Conservation (phyloP, 35 echinoderm and acorn worm genomes). For the Strongylocentrotus purpuratus region DNA sequence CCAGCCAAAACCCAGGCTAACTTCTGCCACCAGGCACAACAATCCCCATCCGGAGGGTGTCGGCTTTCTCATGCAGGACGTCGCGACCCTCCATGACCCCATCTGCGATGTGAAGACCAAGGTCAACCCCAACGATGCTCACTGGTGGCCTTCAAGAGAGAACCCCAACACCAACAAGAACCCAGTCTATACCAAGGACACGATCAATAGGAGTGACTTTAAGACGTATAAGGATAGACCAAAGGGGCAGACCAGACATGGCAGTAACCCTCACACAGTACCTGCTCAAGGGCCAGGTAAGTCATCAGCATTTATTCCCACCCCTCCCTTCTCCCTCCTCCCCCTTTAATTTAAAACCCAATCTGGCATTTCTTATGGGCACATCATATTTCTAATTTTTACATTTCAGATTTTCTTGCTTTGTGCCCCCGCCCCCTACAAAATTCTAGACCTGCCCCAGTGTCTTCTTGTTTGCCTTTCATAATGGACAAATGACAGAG, state of each 20-base stretch:
- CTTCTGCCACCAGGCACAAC: conserved; percentile 52
- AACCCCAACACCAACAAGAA: conserved; percentile 30
- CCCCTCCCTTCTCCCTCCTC: too few relatives aligned
- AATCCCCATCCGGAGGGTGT: conserved; percentile 74
- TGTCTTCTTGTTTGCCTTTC: too few relatives aligned
- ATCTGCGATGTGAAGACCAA: conserved; percentile 87
- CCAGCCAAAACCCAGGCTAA: background rate
- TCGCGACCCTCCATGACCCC: conserved; percentile 76
- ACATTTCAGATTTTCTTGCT: too few relatives aligned
- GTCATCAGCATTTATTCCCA: background rate
- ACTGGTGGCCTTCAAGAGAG: conserved; percentile 77
- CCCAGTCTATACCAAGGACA: conserved; percentile 66
- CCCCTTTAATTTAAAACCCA: too few relatives aligned
- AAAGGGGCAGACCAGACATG: conserved; percentile 67
- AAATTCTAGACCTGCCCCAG: too few relatives aligned
- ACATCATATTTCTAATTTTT: too few relatives aligned
- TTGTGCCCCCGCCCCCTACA: too few relatives aligned
- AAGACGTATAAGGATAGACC: conserved; percentile 19
- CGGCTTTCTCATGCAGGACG: conserved; percentile 84
- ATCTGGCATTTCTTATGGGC: too few relatives aligned
- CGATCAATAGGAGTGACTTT: conserved; percentile 79
- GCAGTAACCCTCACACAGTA: conserved; percentile 67
- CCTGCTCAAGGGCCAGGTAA: conserved; percentile 82
- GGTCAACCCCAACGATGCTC: conserved; percentile 33
- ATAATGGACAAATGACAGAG: too few relatives aligned